Evolutionary conservation across 1,140 invertebrate genomes (phyloP).

Genomic region (Penaeus indicus): DNA sequence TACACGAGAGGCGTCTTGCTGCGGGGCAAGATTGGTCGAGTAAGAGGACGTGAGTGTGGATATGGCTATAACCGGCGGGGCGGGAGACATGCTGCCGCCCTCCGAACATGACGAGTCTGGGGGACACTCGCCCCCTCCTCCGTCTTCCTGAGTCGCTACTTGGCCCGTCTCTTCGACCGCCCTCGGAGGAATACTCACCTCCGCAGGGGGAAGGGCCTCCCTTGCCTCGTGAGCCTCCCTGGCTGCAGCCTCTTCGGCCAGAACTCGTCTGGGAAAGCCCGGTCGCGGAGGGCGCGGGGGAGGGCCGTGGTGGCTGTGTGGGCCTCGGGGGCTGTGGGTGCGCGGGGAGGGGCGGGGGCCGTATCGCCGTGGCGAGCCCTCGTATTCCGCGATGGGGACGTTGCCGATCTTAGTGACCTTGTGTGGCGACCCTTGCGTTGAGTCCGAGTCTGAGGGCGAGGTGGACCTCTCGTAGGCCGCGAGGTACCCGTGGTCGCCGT

Average conservation of each 20-base stretch:
- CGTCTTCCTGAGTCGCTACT: slow-evolving; percentile 38
- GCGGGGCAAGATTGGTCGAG: slow-evolving; percentile 48
- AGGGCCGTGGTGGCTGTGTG: slow-evolving; percentile 67
- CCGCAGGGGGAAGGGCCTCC: neutral
- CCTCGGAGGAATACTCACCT: slow-evolving; percentile 21
- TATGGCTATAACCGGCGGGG: slow-evolving; percentile 61
- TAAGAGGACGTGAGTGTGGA: slow-evolving; percentile 66
- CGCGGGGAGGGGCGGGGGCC: slow-evolving; percentile 74
- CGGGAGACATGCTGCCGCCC: slow-evolving; percentile 57
- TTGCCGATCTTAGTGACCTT: slow-evolving; percentile 82
- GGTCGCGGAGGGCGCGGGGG: slow-evolving; percentile 66
- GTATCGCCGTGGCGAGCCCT: slow-evolving; percentile 89
- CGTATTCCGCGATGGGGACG: slow-evolving; percentile 90
- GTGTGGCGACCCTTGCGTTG: slow-evolving; percentile 63
- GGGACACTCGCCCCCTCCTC: slow-evolving; percentile 42
- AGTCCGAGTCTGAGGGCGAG: slow-evolving; percentile 62
- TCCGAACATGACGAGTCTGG: slow-evolving; percentile 55
- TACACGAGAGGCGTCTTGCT: slow-evolving; percentile 32
- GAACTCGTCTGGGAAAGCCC: slow-evolving; percentile 66
- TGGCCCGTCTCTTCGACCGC: slow-evolving; percentile 35
- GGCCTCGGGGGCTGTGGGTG: slow-evolving; percentile 66
- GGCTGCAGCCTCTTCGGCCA: slow-evolving; percentile 53
- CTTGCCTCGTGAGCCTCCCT: slow-evolving; percentile 33
- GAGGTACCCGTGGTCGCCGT: slow-evolving; percentile 42
- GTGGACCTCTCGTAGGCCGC: slow-evolving; percentile 56